phyloP scores from a whole-genome alignment of 2,888 invertebrate genomes.

The Dugesia japonica region DNA sequence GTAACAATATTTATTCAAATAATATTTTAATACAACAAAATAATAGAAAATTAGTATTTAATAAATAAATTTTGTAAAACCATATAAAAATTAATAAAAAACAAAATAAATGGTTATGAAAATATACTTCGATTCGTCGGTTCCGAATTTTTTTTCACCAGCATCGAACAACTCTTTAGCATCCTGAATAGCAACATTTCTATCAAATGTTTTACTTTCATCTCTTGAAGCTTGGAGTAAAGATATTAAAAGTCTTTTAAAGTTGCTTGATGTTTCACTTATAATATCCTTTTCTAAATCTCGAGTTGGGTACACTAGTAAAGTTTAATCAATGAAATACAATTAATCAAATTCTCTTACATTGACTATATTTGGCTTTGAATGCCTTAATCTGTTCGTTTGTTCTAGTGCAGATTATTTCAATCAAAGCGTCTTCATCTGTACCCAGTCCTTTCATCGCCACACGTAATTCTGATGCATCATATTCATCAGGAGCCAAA shows the following conservation, averaged over 20 bases:
- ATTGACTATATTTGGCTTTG: constrained; percentile 41
- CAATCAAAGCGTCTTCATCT: constrained; percentile 46
- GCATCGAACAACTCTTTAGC: constrained; percentile 42
- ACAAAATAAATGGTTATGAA: no score
- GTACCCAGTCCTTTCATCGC: constrained; percentile 38
- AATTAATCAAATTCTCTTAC: no score
- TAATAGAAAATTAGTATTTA: no score
- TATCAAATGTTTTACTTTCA: constrained; percentile 51
- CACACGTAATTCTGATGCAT: constrained; percentile 42
- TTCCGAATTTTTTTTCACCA: constrained; percentile 47
- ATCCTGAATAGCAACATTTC: constrained; percentile 45
- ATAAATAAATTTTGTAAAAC: no score
- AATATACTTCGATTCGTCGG: constrained; percentile 42
- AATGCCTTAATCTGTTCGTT: constrained; percentile 45
- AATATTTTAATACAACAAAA: no score
- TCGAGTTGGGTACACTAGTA: constrained; percentile 36
- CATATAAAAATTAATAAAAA: no score
- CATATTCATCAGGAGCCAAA: constrained; percentile 44
- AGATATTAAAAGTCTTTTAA: constrained; percentile 42
- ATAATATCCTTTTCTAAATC: constrained; percentile 45
- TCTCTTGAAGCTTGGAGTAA: constrained; percentile 48
- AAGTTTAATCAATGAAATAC: no score
- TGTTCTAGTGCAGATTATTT: constrained; percentile 46
- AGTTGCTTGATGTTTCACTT: constrained; percentile 46
- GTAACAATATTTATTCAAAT: no score